These are phyloP conservation scores for Tenualosa thibaudeaui DNA, from an alignment of 2,797 vertebrate species.

Conservation along the genomic window DNA sequence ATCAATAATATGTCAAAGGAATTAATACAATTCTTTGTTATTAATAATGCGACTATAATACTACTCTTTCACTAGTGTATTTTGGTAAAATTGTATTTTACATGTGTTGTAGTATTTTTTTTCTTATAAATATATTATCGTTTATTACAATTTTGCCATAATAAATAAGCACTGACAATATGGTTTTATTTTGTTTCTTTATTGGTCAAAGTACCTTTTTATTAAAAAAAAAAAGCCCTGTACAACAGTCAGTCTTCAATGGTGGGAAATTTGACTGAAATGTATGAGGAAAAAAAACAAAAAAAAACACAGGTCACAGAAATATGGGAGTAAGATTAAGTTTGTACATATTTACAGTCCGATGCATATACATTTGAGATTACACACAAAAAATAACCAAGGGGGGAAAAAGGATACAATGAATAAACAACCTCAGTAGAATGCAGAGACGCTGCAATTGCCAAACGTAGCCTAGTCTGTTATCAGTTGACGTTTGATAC, in stretches of 20 bases:
- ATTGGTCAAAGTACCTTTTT: slow-evolving; percentile 94
- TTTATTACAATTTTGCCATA: too few relatives aligned
- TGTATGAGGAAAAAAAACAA: not conserved
- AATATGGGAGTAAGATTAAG: slow-evolving; percentile 75
- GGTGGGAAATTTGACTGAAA: not conserved
- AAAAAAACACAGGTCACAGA: slow-evolving; percentile 60
- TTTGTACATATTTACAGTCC: slow-evolving; percentile 94
- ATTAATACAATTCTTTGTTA: too few relatives aligned
- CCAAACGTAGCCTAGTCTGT: not conserved
- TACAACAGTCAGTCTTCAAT: slow-evolving; percentile 78
- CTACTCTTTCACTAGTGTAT: too few relatives aligned
- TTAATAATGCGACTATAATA: too few relatives aligned
- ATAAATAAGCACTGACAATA: not conserved
- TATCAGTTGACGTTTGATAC: slow-evolving; percentile 65
- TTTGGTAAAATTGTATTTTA: too few relatives aligned
- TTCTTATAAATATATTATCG: too few relatives aligned
- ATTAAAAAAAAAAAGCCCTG: slow-evolving; percentile 70
- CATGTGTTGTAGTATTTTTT: too few relatives aligned
- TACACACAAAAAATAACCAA: slow-evolving; percentile 58
- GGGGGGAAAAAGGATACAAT: slow-evolving; percentile 47
- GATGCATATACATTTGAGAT: slow-evolving; percentile 59
- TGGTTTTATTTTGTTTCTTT: slow-evolving; percentile 72
- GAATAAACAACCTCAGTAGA: slow-evolving; percentile 34
- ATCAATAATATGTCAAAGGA: too few relatives aligned
- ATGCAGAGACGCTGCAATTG: not conserved